A percentile compares a stretch with the other conserved stretches of the same genome.
phyloP scores from a whole-genome alignment of 2,888 invertebrate species.

The Lasioglossum vierecki region DNA sequence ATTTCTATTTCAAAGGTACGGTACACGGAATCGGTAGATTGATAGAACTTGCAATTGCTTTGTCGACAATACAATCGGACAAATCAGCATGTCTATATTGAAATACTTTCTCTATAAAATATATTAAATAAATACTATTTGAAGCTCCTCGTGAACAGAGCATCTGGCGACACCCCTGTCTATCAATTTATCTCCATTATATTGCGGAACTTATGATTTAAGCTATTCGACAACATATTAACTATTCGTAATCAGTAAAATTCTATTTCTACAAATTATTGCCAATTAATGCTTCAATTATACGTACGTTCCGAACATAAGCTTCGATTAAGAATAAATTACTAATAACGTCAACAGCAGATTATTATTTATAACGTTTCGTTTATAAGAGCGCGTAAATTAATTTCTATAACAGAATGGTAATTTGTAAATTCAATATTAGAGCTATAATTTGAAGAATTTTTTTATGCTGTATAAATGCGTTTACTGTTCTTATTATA shows the following conservation, averaged over 20 bases:
- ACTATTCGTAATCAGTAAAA: neutral
- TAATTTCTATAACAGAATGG: neutral
- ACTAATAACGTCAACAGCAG: neutral
- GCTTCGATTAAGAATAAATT: neutral
- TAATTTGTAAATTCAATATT: slow-evolving; percentile 12
- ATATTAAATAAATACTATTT: slow-evolving; percentile 39
- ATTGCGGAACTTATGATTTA: neutral
- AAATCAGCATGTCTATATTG: slow-evolving; percentile 8
- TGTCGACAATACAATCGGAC: neutral
- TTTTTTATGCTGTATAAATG: slow-evolving; percentile 16
- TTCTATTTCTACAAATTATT: neutral
- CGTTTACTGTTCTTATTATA: neutral
- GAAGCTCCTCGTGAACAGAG: slow-evolving; percentile 12
- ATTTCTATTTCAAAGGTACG: neutral
- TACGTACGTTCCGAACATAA: neutral
- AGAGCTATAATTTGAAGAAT: slow-evolving; percentile 12
- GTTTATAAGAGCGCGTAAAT: neutral
- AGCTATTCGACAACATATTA: slow-evolving; percentile 14
- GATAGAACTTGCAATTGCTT: neutral
- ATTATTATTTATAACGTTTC: neutral
- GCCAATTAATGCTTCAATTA: neutral
- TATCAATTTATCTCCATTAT: slow-evolving; percentile 5
- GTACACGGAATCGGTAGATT: neutral
- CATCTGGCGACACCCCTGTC: neutral
- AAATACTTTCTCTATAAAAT: slow-evolving; percentile 1